phyloP scores from a whole-genome alignment of 2,888 invertebrate genomes.

The Thecophora atra region DNA sequence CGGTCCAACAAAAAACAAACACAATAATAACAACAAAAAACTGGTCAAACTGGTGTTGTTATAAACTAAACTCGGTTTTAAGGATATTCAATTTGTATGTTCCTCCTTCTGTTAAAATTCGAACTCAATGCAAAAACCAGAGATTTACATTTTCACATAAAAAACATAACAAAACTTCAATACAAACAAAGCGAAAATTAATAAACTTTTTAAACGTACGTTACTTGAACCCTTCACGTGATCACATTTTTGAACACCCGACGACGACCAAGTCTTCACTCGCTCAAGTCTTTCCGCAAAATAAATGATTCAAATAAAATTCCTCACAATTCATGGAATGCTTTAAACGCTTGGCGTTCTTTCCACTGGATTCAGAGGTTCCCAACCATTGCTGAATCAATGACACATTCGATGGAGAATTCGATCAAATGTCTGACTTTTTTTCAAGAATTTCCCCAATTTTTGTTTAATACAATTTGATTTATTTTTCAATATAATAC shows the following conservation, averaged over 20 bases:
- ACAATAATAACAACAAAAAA: slow-evolving; percentile 46
- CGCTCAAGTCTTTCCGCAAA: too few species aligned
- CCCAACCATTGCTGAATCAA: too few species aligned
- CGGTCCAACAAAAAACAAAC: slow-evolving; percentile 29
- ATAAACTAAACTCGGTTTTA: slow-evolving; percentile 27
- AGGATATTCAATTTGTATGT: neutral
- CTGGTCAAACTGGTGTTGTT: slow-evolving; percentile 61
- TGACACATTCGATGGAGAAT: too few species aligned
- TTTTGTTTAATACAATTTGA: neutral
- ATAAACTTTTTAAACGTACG: slow-evolving; percentile 14
- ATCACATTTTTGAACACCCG: too few species aligned
- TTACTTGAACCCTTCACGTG: neutral
- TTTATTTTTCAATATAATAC: slow-evolving; percentile 17
- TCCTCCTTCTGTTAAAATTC: neutral
- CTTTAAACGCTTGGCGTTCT: neutral
- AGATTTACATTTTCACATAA: slow-evolving; percentile 2
- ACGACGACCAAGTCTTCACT: too few species aligned
- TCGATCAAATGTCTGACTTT: neutral
- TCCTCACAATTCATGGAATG: neutral
- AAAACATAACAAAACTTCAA: slow-evolving; percentile 2
- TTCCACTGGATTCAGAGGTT: too few species aligned
- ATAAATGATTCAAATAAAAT: too few species aligned
- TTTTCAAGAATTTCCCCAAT: neutral
- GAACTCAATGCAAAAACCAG: neutral
- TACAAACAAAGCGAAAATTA: neutral